These are phyloP conservation scores for Zygothrica quintamaculata DNA, from an alignment of 2,888 invertebrate genomes.

Conservation along the genomic window DNA sequence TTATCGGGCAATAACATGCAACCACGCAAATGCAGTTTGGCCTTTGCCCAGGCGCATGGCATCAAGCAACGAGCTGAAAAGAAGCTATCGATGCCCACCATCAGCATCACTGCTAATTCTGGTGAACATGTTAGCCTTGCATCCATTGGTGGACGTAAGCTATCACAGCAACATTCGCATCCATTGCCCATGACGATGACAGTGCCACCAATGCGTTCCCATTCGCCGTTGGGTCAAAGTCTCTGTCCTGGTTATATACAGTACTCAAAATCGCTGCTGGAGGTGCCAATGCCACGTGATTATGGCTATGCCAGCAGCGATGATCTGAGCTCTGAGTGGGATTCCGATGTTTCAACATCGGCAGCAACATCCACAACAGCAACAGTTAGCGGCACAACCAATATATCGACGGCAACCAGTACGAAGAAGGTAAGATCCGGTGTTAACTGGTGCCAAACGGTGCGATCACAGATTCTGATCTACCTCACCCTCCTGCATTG, in stretches of 20 bases:
- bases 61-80: constrained; percentile 73
- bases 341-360: constrained; percentile 88
- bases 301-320: constrained; percentile 96
- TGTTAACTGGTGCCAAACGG: neutral
- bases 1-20: constrained; percentile 81
- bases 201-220: constrained; percentile 74
- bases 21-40: constrained; percentile 82
- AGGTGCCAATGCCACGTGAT: constrained; percentile 91
- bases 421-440: constrained; percentile 61
- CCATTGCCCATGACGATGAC: constrained; percentile 28
- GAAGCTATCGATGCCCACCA: constrained; percentile 77
- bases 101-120: constrained; percentile 69
- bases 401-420: constrained; percentile 33
- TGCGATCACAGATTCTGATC: neutral
- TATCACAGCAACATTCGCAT: constrained; percentile 56
- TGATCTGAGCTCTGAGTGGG: constrained; percentile 96
- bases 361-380: constrained; percentile 38
- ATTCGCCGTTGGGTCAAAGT: constrained; percentile 82
- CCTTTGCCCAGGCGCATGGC: constrained; percentile 84
- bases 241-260: constrained; percentile 90
- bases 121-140: constrained; percentile 59
- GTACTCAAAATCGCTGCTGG: constrained; percentile 90
- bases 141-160: constrained; percentile 49
- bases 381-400: constrained; percentile 23
- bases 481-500: too few species aligned